A percentile compares a stretch with the other conserved stretches of the same genome.
These are phyloP conservation scores for Monodelphis domestica DNA, from an alignment of 2,797 vertebrate species.

Conservation along the genomic window DNA sequence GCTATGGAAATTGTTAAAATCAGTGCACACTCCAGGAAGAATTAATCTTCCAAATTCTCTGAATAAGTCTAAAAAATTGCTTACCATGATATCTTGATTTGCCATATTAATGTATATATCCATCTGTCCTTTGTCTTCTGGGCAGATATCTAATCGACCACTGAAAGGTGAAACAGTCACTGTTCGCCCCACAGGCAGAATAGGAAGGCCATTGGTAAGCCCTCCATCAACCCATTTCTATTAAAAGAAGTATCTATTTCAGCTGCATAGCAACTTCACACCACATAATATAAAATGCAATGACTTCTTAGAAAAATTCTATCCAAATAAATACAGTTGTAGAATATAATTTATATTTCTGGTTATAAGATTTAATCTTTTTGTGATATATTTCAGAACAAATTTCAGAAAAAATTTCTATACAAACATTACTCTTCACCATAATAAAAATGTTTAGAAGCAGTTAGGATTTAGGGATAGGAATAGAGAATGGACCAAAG, in stretches of 20 bases:
- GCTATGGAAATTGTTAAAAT: background rate
- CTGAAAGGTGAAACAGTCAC: slow-evolving; percentile 93
- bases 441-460: background rate
- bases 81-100: slow-evolving; percentile 91
- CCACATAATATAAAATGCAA: rapidly evolving
- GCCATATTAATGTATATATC: slow-evolving; percentile 84
- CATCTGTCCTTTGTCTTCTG: slow-evolving; percentile 84
- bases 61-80: slow-evolving; percentile 10
- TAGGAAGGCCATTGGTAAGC: slow-evolving; percentile 91
- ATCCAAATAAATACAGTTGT: rapidly evolving
- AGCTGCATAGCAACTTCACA: rapidly evolving
- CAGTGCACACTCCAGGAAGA: background rate
- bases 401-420: background rate
- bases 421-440: rapidly evolving
- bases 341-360: rapidly evolving
- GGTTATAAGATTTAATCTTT: rapidly evolving
- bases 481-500: background rate
- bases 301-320: rapidly evolving
- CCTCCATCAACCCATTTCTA: slow-evolving; percentile 95
- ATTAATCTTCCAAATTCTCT: background rate
- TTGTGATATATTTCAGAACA: background rate
- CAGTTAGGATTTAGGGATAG: background rate
- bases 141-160: slow-evolving; percentile 90
- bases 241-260: background rate
- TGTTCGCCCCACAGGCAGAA: slow-evolving; percentile 89